Evolutionary conservation across 2,888 invertebrate genomes (phyloP).

Genomic region (Hirtodrosophila confusa): DNA sequence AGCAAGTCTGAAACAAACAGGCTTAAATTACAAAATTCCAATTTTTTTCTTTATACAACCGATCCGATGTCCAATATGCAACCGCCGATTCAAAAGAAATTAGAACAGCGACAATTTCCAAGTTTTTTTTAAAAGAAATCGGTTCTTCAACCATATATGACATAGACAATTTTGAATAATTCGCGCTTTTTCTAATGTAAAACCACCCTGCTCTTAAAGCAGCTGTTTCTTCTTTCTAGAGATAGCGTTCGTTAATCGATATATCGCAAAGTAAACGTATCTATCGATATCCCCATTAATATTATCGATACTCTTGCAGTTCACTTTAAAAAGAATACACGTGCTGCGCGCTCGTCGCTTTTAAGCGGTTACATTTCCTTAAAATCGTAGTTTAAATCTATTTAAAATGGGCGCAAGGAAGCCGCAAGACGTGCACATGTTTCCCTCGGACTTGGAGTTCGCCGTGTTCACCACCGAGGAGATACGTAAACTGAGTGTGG

Average conservation of each 20-base stretch:
- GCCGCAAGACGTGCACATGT: conserved; percentile 75
- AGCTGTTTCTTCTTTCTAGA: not conserved
- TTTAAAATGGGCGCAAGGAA: conserved; percentile 62
- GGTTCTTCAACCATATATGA: too few relatives aligned
- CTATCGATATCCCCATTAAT: conserved; percentile 13
- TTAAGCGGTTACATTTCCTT: not conserved
- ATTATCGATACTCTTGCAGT: conserved; percentile 7
- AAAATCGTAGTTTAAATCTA: conserved; percentile 6
- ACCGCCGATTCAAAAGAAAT: too few relatives aligned
- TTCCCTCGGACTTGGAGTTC: conserved; percentile 86
- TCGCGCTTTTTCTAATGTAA: not conserved
- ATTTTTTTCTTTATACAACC: too few relatives aligned
- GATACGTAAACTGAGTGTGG: conserved; percentile 91
- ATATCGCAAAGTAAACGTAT: not conserved
- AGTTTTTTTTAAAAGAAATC: too few relatives aligned
- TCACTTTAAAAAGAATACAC: conserved; percentile 32
- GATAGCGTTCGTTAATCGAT: conserved; percentile 10
- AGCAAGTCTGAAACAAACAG: not conserved
- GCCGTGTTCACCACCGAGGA: conserved; percentile 91
- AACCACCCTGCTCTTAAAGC: conserved; percentile 11
- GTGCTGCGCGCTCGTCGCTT: conserved; percentile 34
- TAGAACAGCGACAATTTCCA: too few relatives aligned
- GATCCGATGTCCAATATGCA: too few relatives aligned
- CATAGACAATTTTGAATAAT: not conserved
- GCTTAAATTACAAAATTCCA: too few relatives aligned